Conservation (phyloP, 2,797 vertebrate species). For the Tamandua tetradactyla region DNA sequence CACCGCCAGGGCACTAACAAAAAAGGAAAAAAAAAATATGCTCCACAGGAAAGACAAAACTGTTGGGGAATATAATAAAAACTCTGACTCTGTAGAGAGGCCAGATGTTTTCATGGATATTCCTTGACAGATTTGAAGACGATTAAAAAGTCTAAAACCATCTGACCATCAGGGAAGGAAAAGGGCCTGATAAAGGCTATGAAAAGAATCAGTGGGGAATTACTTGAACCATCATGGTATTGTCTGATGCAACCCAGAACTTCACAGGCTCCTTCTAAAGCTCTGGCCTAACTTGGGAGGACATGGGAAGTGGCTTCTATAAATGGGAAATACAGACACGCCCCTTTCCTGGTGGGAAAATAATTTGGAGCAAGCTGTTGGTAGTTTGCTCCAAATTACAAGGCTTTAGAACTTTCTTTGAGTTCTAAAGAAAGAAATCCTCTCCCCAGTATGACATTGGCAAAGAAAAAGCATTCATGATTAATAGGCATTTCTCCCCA, state of each 20-base stretch:
- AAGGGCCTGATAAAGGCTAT: background rate
- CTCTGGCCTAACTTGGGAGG: background rate
- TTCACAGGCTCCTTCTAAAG: constrained; percentile 50
- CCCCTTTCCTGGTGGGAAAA: background rate
- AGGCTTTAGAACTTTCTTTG: constrained; percentile 57
- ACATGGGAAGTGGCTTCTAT: background rate
- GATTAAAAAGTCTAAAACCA: constrained; percentile 59
- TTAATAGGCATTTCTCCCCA: background rate
- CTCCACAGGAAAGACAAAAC: constrained; percentile 49
- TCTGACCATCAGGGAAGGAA: constrained; percentile 40
- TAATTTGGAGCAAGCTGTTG: constrained; percentile 62
- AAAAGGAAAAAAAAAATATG: background rate
- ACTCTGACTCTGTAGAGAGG: constrained; percentile 26
- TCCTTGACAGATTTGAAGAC: constrained; percentile 55
- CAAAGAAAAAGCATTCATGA: background rate
- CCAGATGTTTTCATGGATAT: constrained; percentile 62
- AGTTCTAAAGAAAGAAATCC: constrained; percentile 56
- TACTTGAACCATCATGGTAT: background rate
- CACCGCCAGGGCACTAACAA: constrained; percentile 69
- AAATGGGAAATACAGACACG: background rate
- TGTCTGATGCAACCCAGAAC: constrained; percentile 62
- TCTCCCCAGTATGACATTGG: background rate
- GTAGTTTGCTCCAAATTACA: constrained; percentile 57
- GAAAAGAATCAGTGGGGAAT: background rate
- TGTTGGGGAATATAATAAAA: constrained; percentile 67